Conservation (phyloP, 2,113 vertebrate genomes). For the Rallus limicola region DNA sequence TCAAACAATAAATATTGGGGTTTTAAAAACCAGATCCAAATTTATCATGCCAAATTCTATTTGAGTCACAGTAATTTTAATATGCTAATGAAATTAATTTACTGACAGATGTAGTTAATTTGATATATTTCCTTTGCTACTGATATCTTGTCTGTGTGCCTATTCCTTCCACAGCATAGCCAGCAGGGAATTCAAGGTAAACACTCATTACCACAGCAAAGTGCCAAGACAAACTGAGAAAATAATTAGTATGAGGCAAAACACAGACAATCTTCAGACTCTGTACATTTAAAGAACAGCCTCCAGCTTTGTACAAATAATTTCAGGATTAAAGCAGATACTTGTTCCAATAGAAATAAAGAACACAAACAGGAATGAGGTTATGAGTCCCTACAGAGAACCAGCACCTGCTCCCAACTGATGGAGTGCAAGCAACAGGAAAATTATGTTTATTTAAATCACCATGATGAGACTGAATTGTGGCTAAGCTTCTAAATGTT, state of each 20-base stretch:
- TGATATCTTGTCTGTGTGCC: neutral
- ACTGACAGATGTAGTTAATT: neutral
- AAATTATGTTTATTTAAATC: neutral
- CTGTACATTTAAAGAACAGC: neutral
- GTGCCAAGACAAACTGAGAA: slow-evolving; percentile 26
- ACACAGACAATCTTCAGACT: neutral
- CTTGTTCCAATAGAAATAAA: slow-evolving; percentile 30
- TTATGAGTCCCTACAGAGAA: neutral
- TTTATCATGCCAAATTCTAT: neutral
- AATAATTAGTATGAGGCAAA: slow-evolving; percentile 32
- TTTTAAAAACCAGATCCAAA: neutral
- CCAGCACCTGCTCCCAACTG: slow-evolving; percentile 9
- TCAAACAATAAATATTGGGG: neutral
- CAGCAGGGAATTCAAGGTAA: slow-evolving; percentile 18
- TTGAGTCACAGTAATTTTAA: neutral
- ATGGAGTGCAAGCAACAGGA: neutral
- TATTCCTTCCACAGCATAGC: neutral
- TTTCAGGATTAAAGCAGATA: slow-evolving; percentile 23
- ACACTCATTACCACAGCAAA: neutral
- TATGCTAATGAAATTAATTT: neutral
- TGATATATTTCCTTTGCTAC: neutral
- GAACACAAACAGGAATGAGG: neutral
- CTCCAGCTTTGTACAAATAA: neutral
- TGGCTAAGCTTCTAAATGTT: neutral
- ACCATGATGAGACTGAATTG: neutral